These are phyloP conservation scores for Halocaridina rubra DNA, from an alignment of 2,888 invertebrate species.

Conservation along the genomic window DNA sequence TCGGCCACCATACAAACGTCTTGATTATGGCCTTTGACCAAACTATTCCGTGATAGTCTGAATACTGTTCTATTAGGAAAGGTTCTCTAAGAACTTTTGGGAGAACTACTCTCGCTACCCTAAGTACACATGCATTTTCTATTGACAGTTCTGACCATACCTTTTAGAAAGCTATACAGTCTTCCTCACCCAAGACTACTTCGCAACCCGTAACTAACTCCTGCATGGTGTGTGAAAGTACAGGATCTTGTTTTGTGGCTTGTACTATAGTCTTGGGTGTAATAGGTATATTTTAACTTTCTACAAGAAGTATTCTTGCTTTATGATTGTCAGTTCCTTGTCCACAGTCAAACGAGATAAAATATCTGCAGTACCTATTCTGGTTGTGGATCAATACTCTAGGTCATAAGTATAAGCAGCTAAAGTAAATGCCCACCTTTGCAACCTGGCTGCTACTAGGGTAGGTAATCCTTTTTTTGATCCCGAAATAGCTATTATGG, in stretches of 20 bases:
- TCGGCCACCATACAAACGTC: conserved; percentile 17
- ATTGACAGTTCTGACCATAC: conserved; percentile 11
- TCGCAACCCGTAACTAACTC: neutral
- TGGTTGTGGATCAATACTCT: neutral
- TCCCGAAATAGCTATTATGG: too few relatives aligned
- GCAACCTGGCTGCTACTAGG: neutral
- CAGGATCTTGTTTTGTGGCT: neutral
- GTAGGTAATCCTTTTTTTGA: too few relatives aligned
- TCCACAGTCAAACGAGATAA: conserved; percentile 7
- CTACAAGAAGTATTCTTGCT: neutral
- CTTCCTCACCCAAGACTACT: neutral
- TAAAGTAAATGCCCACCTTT: conserved; percentile 1
- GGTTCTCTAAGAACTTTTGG: neutral
- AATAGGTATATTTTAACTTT: conserved; percentile 1
- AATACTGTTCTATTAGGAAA: neutral
- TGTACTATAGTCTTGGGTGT: neutral
- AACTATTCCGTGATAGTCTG: neutral
- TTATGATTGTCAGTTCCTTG: neutral
- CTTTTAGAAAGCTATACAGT: neutral
- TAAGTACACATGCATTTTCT: neutral
- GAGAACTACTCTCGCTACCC: neutral
- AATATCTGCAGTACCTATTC: conserved; percentile 6
- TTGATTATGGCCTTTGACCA: conserved; percentile 7
- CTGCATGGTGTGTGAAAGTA: neutral
- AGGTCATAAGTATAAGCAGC: conserved; percentile 3